Evolutionary conservation across 2,888 invertebrate species (phyloP).

Genomic region (Athalia circularis): DNA sequence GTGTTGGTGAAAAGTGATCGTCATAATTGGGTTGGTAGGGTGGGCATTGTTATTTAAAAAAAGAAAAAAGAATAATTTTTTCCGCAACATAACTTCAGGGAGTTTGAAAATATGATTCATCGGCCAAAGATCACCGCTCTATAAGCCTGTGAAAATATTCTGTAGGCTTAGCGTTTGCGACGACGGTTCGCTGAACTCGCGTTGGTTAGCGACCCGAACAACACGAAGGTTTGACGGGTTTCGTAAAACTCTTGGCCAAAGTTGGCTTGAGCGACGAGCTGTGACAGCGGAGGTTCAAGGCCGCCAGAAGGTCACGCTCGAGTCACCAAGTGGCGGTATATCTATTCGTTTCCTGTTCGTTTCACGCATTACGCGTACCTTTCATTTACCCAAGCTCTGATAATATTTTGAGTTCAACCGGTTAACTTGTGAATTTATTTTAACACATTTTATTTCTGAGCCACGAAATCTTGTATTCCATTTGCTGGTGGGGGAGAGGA

Average conservation of each 20-base stretch:
- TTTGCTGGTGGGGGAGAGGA: too few species aligned
- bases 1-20: too few species aligned
- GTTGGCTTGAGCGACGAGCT: conserved; percentile 13
- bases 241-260: conserved; percentile 25
- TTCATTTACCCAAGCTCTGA: too few species aligned
- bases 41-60: too few species aligned
- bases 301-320: conserved; percentile 39
- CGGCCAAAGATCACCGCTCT: not conserved
- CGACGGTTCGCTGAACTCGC: conserved; percentile 15
- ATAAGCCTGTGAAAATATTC: not conserved
- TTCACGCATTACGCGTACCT: not conserved
- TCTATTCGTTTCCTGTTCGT: conserved; percentile 17
- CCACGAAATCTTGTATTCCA: too few species aligned
- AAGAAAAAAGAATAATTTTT: too few species aligned
- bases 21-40: too few species aligned
- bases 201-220: conserved; percentile 1
- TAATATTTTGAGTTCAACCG: too few species aligned
- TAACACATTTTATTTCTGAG: too few species aligned
- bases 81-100: too few species aligned
- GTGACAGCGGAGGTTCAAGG: conserved; percentile 39
- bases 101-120: too few species aligned
- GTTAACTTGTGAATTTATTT: too few species aligned
- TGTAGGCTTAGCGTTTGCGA: not conserved
- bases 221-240: conserved; percentile 14
- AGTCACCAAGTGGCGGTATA: conserved; percentile 25